Base-by-base conservation (phyloP, 2,113 vertebrate genomes). In the Sminthopsis crassicaudata region DNA sequence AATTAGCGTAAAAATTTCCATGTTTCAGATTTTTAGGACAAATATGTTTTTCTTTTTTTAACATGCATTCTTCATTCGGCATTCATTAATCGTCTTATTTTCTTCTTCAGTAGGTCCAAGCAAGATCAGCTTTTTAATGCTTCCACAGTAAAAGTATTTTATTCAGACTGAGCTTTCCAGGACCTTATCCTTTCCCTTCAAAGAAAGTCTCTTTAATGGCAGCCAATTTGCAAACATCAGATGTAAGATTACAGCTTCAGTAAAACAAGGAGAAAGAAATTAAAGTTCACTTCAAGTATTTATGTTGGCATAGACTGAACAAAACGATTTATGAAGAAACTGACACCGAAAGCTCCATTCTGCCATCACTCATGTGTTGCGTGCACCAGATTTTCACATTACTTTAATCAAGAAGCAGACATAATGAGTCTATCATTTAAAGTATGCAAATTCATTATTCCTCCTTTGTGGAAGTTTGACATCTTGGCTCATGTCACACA, bases 241-340 rank as follows among this genome's bases (percentile, higher is more conserved):
- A 94, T 95, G 55, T 97, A 92, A 93, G 94, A 94, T 89, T 76
- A 95, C n/a, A 96, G 93, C 46, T 97, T 96, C 94, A 96, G 46
- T 94, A 96, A 96, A 95, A 97, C 60, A 97, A 92, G 89, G 97
- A 97, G n/a, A 96, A 96, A 94, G 57, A 94, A 96, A 93, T 96
- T 95, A 96, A 96, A 97, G 96, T 36, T 90, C 53, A 94, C 25
- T 93, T 96, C 92, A 92, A 94, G n/a, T 91, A 88, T 90, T 96
- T 95, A 84, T 25, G 26, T 91, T 95, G 93, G 88, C 90, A 94
- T 1, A 96, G 24, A 88, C 24, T 27, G 27, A 97, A 95, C 19
- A 96, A 84, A 94, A 95, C 48, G 91, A 26, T 93, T 97, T 91
- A 88, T 91, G 60, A 97, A 96, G 97, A 94, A 48, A 90, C 19